phyloP scores from a whole-genome alignment of 2,797 vertebrate genomes.

The Gila robusta region DNA sequence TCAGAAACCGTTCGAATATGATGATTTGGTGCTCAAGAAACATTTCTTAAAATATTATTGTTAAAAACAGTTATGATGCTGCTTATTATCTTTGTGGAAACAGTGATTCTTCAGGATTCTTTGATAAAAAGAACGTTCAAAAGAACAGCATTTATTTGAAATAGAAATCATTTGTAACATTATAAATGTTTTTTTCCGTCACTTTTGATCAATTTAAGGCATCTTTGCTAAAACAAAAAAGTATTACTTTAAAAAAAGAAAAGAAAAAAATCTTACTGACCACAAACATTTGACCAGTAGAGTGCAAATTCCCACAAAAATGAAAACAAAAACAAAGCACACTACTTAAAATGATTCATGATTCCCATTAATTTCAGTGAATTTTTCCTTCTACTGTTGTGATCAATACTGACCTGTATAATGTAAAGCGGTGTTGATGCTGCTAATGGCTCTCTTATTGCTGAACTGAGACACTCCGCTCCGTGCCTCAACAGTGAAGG shows the following conservation, averaged over 20 bases:
- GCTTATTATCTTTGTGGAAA: background rate
- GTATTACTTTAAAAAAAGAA: too few relatives aligned
- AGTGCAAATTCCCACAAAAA: background rate
- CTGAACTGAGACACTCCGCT: constrained; percentile 86
- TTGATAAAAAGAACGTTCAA: background rate
- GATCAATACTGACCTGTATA: constrained; percentile 85
- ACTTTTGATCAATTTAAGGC: background rate
- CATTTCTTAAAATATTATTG: background rate
- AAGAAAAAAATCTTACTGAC: too few relatives aligned
- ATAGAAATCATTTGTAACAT: background rate
- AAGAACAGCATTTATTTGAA: background rate
- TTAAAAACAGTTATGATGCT: background rate
- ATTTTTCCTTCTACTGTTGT: background rate
- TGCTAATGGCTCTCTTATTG: constrained; percentile 64
- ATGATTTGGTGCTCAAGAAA: too few relatives aligned
- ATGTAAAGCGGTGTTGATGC: constrained; percentile 83
- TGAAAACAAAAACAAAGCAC: background rate
- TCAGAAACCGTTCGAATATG: too few relatives aligned
- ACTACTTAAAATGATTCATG: background rate
- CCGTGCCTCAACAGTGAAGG: constrained; percentile 87
- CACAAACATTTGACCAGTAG: background rate
- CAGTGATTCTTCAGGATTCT: background rate
- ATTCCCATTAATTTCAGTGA: background rate
- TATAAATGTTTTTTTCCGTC: background rate
- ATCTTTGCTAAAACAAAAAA: background rate